Evolutionary conservation across 1,140 invertebrate genomes (phyloP).

Genomic region (Nautilus pompilius): DNA sequence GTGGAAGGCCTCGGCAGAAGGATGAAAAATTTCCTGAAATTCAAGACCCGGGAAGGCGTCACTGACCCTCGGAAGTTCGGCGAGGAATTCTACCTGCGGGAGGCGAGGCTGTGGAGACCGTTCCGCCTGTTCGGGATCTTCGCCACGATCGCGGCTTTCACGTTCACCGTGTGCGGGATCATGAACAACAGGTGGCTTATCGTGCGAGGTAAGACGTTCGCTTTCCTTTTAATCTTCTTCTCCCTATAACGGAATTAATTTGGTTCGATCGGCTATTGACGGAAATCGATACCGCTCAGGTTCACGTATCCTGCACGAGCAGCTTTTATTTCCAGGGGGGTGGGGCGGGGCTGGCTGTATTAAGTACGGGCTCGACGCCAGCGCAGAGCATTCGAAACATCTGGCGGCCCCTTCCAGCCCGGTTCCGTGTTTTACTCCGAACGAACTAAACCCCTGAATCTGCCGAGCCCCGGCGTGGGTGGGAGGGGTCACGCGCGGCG

Average conservation of each 20-base stretch:
- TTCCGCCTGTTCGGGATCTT: constrained; percentile 36
- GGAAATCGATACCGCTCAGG: neutral
- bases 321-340: constrained; percentile 1
- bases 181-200: constrained; percentile 29
- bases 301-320: neutral
- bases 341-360: too few species aligned
- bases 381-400: too few species aligned
- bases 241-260: neutral
- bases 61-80: constrained; percentile 37
- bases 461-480: too few species aligned
- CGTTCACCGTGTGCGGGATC: constrained; percentile 24
- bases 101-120: constrained; percentile 36
- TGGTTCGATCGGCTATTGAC: neutral
- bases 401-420: too few species aligned
- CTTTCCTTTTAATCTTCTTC: neutral
- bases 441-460: too few species aligned
- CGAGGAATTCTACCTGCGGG: constrained; percentile 38
- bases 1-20: too few species aligned
- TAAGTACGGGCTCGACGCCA: too few species aligned
- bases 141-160: constrained; percentile 26
- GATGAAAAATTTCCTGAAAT: constrained; percentile 62
- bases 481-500: too few species aligned
- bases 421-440: too few species aligned
- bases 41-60: constrained; percentile 35
- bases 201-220: constrained; percentile 27